Evolutionary conservation across 1,140 invertebrate genomes (phyloP).

Genomic region (Aphaenogaster rudis): DNA sequence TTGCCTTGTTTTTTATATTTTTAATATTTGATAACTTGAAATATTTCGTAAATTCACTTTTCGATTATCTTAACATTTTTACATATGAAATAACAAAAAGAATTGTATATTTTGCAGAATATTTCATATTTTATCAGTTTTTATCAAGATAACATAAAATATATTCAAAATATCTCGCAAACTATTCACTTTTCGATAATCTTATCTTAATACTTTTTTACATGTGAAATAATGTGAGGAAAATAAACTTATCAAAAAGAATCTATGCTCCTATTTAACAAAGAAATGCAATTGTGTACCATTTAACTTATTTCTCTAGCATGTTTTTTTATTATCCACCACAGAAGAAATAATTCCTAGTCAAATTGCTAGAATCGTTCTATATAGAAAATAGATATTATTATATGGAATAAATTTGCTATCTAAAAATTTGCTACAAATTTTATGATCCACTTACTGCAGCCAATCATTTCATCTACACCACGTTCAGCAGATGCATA

Average conservation of each 20-base stretch:
- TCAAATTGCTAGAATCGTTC: neutral
- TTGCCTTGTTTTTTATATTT: too few relatives aligned
- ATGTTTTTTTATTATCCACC: neutral
- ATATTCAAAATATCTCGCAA: too few relatives aligned
- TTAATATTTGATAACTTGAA: too few relatives aligned
- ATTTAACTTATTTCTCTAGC: too few relatives aligned
- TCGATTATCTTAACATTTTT: neutral
- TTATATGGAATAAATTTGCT: slow-evolving; percentile 33
- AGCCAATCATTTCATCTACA: slow-evolving; percentile 81
- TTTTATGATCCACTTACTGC: slow-evolving; percentile 78
- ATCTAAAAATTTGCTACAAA: slow-evolving; percentile 23
- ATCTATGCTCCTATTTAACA: too few relatives aligned
- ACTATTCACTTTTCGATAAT: too few relatives aligned
- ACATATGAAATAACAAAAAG: neutral
- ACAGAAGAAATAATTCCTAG: neutral
- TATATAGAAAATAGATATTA: slow-evolving; percentile 1
- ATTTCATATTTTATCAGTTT: neutral
- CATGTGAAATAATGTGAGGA: too few relatives aligned
- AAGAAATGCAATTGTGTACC: too few relatives aligned
- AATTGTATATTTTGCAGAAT: neutral
- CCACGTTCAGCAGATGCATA: slow-evolving; percentile 69
- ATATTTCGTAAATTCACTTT: neutral
- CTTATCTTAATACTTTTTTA: too few relatives aligned
- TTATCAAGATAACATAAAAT: too few relatives aligned
- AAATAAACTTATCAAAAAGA: too few relatives aligned